A percentile compares a stretch with the other conserved stretches of the same genome.
Evolutionary conservation across 2,888 invertebrate genomes (phyloP).

Genomic region (Biston betularia): DNA sequence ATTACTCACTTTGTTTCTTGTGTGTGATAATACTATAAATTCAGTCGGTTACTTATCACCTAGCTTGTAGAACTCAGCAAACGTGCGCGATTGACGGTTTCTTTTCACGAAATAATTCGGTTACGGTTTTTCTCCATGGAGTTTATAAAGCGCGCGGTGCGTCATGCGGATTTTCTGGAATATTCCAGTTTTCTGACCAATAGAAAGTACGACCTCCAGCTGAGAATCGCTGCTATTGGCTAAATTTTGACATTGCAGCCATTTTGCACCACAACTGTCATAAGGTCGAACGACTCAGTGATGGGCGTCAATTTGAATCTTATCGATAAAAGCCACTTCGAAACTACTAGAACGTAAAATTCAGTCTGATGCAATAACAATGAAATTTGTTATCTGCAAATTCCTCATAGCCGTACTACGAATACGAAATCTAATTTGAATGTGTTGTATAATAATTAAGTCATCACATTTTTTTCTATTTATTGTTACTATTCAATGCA

Average conservation of each 20-base stretch:
- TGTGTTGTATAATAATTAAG: too few species aligned
- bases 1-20: conserved; percentile 70
- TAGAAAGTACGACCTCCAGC: conserved; percentile 50
- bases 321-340: conserved; percentile 32
- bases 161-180: conserved; percentile 80
- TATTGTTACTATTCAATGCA: too few species aligned
- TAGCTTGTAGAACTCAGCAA: conserved; percentile 75
- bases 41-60: conserved; percentile 67
- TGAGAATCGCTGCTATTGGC: conserved; percentile 64
- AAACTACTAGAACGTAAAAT: conserved; percentile 2
- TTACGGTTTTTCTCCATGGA: conserved; percentile 54
- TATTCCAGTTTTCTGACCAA: conserved; percentile 70
- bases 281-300: conserved; percentile 42
- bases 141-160: conserved; percentile 63
- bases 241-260: conserved; percentile 47
- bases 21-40: conserved; percentile 59
- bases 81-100: conserved; percentile 84
- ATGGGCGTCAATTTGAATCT: conserved; percentile 35
- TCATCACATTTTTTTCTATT: too few species aligned
- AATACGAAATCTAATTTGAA: too few species aligned
- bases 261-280: conserved; percentile 40
- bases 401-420: not conserved
- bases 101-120: conserved; percentile 77
- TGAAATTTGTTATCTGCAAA: not conserved
- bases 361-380: not conserved